A percentile compares a stretch with the other conserved stretches of the same genome.
These are phyloP conservation scores for Esperia sulphurella DNA, from an alignment of 2,888 invertebrate genomes.

Conservation along the genomic window DNA sequence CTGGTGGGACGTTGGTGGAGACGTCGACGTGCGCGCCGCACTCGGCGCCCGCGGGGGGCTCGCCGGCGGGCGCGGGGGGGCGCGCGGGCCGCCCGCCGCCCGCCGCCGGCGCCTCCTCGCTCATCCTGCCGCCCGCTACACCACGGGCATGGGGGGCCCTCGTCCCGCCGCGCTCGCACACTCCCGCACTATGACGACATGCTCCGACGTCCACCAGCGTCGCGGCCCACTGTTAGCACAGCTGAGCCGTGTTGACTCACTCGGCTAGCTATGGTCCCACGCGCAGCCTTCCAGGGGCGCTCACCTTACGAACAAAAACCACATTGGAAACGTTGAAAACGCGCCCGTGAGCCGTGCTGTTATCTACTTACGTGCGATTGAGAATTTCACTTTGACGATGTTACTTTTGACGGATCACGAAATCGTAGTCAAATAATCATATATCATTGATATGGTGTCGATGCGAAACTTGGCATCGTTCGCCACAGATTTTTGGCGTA, in stretches of 20 bases:
- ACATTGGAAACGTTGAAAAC: too few species aligned
- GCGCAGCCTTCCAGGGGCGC: neutral
- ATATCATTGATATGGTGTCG: slow-evolving; percentile 31
- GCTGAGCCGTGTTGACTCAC: slow-evolving; percentile 16
- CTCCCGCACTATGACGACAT: neutral
- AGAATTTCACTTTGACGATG: slow-evolving; percentile 31
- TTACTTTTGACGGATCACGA: slow-evolving; percentile 22
- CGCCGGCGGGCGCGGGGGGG: slow-evolving; percentile 22
- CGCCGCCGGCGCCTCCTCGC: slow-evolving; percentile 66
- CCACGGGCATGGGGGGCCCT: slow-evolving; percentile 9
- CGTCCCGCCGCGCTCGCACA: slow-evolving; percentile 8
- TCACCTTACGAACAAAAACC: neutral
- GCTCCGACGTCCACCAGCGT: neutral
- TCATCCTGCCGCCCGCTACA: slow-evolving; percentile 52
- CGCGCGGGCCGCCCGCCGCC: slow-evolving; percentile 45
- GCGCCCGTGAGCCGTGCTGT: neutral
- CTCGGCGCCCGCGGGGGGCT: slow-evolving; percentile 21
- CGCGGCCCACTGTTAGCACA: slow-evolving; percentile 33
- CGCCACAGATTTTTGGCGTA: slow-evolving; percentile 58
- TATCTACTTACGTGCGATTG: neutral
- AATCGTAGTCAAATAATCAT: slow-evolving; percentile 19
- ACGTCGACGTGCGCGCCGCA: slow-evolving; percentile 30
- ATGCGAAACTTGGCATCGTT: slow-evolving; percentile 61
- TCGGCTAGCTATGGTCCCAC: neutral
- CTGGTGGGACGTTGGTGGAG: slow-evolving; percentile 49